Conservation (phyloP, 2,888 invertebrate genomes). For the Allolobophora icterica region DNA sequence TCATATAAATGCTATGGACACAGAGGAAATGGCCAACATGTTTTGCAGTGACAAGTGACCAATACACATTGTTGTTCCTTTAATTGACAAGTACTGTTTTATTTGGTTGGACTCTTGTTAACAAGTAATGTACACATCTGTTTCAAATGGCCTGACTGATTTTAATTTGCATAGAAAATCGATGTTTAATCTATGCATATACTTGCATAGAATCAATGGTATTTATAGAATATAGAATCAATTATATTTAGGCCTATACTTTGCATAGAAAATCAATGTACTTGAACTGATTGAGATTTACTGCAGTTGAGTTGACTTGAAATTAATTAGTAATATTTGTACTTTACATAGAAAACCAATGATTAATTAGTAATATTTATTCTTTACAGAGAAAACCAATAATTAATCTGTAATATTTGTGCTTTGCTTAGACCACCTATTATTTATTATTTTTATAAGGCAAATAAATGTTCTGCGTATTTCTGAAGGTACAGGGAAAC, state of each 20-base stretch:
- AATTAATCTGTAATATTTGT: neutral
- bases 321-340: too few relatives aligned
- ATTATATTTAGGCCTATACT: too few relatives aligned
- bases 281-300: too few relatives aligned
- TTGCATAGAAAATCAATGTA: too few relatives aligned
- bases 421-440: too few relatives aligned
- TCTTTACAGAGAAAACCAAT: too few relatives aligned
- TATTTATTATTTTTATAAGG: neutral
- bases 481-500: constrained; percentile 84
- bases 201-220: too few relatives aligned
- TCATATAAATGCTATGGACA: neutral
- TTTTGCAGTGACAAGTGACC: neutral
- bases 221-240: too few relatives aligned
- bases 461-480: neutral
- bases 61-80: neutral
- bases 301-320: too few relatives aligned
- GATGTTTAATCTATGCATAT: too few relatives aligned
- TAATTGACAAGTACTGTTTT: neutral
- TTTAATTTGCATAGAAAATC: neutral
- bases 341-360: too few relatives aligned
- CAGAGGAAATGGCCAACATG: neutral
- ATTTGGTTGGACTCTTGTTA: neutral
- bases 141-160: neutral
- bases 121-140: neutral
- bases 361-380: too few relatives aligned